These are phyloP conservation scores for Eriosoma lanigerum DNA, from an alignment of 1,140 invertebrate species.

Conservation along the genomic window DNA sequence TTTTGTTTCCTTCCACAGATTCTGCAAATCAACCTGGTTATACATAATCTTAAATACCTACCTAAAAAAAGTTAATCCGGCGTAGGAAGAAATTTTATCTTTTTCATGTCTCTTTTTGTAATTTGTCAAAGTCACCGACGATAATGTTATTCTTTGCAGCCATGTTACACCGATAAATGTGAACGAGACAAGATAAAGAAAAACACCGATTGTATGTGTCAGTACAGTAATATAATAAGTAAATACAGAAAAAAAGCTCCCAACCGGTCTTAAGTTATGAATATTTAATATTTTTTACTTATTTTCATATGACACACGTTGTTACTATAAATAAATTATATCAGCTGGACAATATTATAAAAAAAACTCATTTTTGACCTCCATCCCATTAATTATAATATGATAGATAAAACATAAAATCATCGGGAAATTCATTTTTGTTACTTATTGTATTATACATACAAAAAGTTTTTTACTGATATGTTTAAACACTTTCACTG, in stretches of 20 bases:
- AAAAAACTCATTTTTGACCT: too few species aligned
- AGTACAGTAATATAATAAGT: neutral
- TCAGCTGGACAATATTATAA: too few species aligned
- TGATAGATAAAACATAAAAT: too few species aligned
- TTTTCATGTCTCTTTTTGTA: slow-evolving; percentile 33
- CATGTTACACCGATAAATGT: slow-evolving; percentile 29
- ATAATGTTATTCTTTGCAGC: slow-evolving; percentile 49
- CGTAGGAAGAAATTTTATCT: slow-evolving; percentile 43
- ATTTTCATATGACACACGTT: slow-evolving; percentile 26
- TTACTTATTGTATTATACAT: too few species aligned
- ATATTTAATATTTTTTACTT: neutral
- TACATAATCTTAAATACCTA: slow-evolving; percentile 39
- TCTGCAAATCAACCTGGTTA: neutral
- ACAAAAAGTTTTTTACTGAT: too few species aligned
- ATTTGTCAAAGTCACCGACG: slow-evolving; percentile 47
- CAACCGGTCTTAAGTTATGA: slow-evolving; percentile 25
- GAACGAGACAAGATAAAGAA: slow-evolving; percentile 31
- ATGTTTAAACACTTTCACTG: too few species aligned
- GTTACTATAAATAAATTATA: neutral
- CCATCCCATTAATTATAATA: neutral
- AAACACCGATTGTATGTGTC: slow-evolving; percentile 18
- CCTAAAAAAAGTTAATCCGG: slow-evolving; percentile 46
- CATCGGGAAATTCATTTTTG: slow-evolving; percentile 6
- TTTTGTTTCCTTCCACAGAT: neutral
- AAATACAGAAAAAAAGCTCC: neutral